phyloP scores from a whole-genome alignment of 2,113 vertebrate genomes.

The Ptilonorhynchus violaceus region DNA sequence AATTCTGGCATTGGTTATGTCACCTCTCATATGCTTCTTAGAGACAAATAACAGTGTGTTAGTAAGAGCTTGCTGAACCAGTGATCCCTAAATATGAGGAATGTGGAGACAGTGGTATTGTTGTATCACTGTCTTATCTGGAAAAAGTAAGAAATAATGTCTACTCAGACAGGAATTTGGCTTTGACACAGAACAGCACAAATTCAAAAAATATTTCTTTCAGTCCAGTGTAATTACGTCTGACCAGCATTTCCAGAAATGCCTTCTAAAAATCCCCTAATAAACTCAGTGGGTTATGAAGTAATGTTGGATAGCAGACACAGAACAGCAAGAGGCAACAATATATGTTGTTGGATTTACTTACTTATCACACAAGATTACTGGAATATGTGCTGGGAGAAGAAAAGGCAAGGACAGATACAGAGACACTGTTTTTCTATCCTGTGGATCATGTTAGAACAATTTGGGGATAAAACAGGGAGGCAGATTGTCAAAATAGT shows the following conservation, averaged over 20 bases:
- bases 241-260: constrained; percentile 26
- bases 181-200: background rate
- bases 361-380: background rate
- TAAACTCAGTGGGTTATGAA: constrained; percentile 6
- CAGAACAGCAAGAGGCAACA: background rate
- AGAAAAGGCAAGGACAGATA: background rate
- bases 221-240: background rate
- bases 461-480: background rate
- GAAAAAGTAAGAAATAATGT: background rate
- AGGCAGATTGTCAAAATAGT: background rate
- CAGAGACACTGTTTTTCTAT: background rate
- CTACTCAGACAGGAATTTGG: background rate
- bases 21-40: background rate
- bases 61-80: background rate
- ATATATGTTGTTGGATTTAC: background rate
- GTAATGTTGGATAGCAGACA: background rate
- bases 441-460: background rate
- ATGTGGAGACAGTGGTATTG: background rate
- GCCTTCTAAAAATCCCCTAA: background rate
- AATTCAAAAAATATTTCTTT: background rate
- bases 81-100: background rate
- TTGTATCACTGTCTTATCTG: background rate
- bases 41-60: background rate
- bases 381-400: background rate
- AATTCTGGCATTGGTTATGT: background rate